Evolutionary conservation across 2,888 invertebrate genomes (phyloP).

Genomic region (Altica lythri): DNA sequence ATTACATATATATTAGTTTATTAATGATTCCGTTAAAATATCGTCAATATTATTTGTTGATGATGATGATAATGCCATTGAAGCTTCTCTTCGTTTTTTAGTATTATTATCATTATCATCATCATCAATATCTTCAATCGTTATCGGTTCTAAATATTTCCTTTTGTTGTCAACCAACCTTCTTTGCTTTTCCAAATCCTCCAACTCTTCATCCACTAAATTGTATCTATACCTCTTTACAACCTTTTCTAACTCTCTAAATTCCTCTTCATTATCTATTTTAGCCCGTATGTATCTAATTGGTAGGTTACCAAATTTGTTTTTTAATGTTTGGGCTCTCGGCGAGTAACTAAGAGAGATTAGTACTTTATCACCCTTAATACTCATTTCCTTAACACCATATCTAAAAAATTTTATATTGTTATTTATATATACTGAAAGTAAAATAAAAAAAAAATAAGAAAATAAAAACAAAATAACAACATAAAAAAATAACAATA

Average conservation of each 20-base stretch:
- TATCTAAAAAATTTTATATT: no score
- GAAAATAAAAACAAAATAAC: no score
- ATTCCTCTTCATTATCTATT: slow-evolving; percentile 2
- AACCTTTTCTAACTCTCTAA: not conserved
- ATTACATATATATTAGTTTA: no score
- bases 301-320: slow-evolving; percentile 3
- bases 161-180: not conserved
- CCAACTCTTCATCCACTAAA: not conserved
- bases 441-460: no score
- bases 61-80: not conserved
- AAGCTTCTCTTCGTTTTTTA: not conserved
- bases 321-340: not conserved
- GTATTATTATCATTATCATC: not conserved
- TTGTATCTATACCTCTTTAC: not conserved
- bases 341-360: not conserved
- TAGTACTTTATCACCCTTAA: not conserved
- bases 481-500: no score
- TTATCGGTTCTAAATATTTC: not conserved
- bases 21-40: no score
- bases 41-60: no score
- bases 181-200: not conserved
- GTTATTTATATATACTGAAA: no score
- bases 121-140: not conserved
- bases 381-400: not conserved
- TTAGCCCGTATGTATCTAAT: not conserved